phyloP scores from a whole-genome alignment of 2,113 vertebrate species.

The Conger conger region DNA sequence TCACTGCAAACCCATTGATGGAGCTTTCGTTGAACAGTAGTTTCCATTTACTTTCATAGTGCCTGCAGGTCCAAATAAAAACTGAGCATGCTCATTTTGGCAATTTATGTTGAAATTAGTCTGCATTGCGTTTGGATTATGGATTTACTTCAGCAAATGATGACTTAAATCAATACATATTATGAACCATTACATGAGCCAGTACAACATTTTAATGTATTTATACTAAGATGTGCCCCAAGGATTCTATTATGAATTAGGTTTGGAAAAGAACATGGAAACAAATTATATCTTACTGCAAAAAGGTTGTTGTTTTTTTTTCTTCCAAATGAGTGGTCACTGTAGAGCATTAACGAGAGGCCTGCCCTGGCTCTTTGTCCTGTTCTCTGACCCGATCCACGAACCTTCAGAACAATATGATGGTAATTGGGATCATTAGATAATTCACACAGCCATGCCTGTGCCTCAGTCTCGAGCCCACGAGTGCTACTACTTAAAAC shows the following conservation, averaged over 20 bases:
- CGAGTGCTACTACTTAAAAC: slow-evolving; percentile 28
- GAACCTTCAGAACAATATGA: slow-evolving; percentile 10
- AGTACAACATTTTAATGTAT: not conserved
- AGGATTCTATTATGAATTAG: not conserved
- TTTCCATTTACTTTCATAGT: not conserved
- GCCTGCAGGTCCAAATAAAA: not conserved
- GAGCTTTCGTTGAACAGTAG: not conserved
- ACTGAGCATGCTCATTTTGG: not conserved
- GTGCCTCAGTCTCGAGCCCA: slow-evolving; percentile 10
- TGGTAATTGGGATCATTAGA: slow-evolving; percentile 32
- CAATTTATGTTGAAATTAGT: not conserved
- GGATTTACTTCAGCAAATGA: not conserved
- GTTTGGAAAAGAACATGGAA: not conserved
- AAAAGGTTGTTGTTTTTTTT: not conserved
- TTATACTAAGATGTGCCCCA: too few relatives aligned
- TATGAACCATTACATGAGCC: not conserved
- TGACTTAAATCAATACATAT: not conserved
- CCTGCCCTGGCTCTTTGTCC: not conserved
- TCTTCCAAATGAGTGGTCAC: not conserved
- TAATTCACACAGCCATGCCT: slow-evolving; percentile 21
- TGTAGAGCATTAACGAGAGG: not conserved
- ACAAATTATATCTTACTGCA: not conserved
- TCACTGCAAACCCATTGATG: not conserved
- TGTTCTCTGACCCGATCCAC: not conserved
- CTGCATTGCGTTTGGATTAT: not conserved